Evolutionary conservation across 1,140 invertebrate genomes (phyloP).

Genomic region (Trialeurodes vaporariorum): DNA sequence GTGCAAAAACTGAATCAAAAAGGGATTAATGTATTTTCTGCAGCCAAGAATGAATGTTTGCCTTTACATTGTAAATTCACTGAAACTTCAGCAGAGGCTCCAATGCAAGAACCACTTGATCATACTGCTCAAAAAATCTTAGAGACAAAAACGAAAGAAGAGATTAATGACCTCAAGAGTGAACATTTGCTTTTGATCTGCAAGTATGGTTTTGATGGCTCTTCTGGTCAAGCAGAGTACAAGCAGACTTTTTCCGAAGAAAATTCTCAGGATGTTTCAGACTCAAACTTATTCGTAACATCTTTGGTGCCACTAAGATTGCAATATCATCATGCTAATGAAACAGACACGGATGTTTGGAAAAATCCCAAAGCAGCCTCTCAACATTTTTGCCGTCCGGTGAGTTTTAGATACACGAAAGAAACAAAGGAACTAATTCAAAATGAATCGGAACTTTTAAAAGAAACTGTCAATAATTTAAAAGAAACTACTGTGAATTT

Average conservation of each 20-base stretch:
- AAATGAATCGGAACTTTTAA: no score
- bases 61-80: not conserved
- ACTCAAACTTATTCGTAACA: slow-evolving; percentile 3
- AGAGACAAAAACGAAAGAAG: no score
- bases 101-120: slow-evolving; percentile 4
- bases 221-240: not conserved
- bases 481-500: no score
- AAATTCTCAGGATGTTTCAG: not conserved
- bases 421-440: not conserved
- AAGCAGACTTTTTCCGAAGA: slow-evolving; percentile 4
- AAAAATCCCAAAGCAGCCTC: slow-evolving; percentile 4
- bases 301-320: slow-evolving; percentile 4
- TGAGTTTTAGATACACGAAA: slow-evolving; percentile 7
- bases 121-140: slow-evolving; percentile 1
- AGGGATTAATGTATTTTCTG: no score
- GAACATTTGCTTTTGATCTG: no score
- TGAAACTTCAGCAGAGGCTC: not conserved
- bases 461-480: no score
- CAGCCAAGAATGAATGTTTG: slow-evolving; percentile 15
- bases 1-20: no score
- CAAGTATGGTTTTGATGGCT: slow-evolving; percentile 7
- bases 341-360: not conserved
- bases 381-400: slow-evolving; percentile 8
- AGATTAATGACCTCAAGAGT: no score
- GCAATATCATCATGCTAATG: not conserved